These are phyloP conservation scores for Campoplex nolae DNA, from an alignment of 2,888 invertebrate species.

Conservation along the genomic window DNA sequence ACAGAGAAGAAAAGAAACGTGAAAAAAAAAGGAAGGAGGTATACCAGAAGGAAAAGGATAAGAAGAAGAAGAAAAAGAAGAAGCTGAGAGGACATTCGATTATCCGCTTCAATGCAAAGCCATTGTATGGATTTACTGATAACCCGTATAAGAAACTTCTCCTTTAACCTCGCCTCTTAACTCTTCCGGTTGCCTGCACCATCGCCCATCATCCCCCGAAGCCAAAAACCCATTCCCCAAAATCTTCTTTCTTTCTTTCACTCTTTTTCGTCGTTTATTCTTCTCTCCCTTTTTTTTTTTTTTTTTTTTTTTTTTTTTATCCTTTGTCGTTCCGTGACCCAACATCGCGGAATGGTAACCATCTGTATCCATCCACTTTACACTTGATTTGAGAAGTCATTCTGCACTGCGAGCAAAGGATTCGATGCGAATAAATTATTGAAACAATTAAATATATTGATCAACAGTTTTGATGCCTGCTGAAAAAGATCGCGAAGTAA, in stretches of 20 bases:
- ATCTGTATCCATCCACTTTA: constrained; percentile 31
- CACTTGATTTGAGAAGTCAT: constrained; percentile 11
- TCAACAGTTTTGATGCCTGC: neutral
- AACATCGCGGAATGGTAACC: constrained; percentile 16
- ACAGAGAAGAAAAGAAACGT: constrained; percentile 38
- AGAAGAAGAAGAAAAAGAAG: neutral
- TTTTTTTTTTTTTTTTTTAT: too few relatives aligned
- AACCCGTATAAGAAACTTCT: constrained; percentile 68
- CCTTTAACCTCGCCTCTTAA: constrained; percentile 65
- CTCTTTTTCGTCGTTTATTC: neutral
- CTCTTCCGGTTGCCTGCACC: constrained; percentile 65
- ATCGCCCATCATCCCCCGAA: constrained; percentile 53
- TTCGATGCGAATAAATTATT: neutral
- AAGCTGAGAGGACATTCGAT: constrained; percentile 65
- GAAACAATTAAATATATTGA: neutral
- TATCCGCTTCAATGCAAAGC: constrained; percentile 65
- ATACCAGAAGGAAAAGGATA: neutral
- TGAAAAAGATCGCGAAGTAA: neutral
- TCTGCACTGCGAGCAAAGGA: neutral
- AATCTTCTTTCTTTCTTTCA: constrained; percentile 8
- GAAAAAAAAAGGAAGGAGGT: neutral
- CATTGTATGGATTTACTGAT: constrained; percentile 67
- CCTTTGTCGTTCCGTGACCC: constrained; percentile 6
- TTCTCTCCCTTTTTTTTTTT: too few relatives aligned
- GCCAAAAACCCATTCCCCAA: constrained; percentile 17